Conservation (phyloP, 2,888 invertebrate genomes). For the Epirrhoe alternata region DNA sequence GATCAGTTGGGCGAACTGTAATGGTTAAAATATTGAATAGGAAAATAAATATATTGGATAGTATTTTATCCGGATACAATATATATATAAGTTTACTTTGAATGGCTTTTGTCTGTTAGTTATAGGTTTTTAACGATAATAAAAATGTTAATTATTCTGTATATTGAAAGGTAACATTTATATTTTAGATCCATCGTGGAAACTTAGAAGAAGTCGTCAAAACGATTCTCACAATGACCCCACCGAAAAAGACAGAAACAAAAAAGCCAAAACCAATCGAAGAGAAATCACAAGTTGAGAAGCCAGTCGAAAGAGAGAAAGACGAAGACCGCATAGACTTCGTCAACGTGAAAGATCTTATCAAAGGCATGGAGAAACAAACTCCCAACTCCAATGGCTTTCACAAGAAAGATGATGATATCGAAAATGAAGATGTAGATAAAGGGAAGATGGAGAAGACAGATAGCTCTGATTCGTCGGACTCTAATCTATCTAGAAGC, state of each 20-base stretch:
- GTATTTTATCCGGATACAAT: too few species aligned
- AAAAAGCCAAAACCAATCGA: conserved; percentile 61
- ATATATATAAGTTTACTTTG: too few species aligned
- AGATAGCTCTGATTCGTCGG: conserved; percentile 69
- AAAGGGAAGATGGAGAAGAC: conserved; percentile 56
- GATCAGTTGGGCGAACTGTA: too few species aligned
- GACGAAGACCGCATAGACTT: conserved; percentile 82
- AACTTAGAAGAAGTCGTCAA: conserved; percentile 79
- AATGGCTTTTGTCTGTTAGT: too few species aligned
- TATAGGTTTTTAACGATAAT: not conserved
- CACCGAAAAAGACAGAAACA: conserved; percentile 67
- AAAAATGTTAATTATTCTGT: not conserved
- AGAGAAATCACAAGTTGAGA: conserved; percentile 60
- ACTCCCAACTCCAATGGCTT: conserved; percentile 73
- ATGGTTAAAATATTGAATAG: too few species aligned
- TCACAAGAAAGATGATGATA: conserved; percentile 58
- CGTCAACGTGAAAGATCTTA: conserved; percentile 85
- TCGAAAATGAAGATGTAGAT: conserved; percentile 44
- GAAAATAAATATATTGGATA: too few species aligned
- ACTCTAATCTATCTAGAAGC: conserved; percentile 68
- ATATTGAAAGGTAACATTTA: not conserved
- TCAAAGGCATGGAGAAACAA: conserved; percentile 87
- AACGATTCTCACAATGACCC: conserved; percentile 74
- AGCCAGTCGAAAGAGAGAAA: conserved; percentile 60
- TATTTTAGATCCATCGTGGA: conserved; percentile 85